Percentiles rank a stretch among this genome's conserved stretches.
phyloP scores from a whole-genome alignment of 1,140 invertebrate genomes.

The Drosophila quadrilineata region DNA sequence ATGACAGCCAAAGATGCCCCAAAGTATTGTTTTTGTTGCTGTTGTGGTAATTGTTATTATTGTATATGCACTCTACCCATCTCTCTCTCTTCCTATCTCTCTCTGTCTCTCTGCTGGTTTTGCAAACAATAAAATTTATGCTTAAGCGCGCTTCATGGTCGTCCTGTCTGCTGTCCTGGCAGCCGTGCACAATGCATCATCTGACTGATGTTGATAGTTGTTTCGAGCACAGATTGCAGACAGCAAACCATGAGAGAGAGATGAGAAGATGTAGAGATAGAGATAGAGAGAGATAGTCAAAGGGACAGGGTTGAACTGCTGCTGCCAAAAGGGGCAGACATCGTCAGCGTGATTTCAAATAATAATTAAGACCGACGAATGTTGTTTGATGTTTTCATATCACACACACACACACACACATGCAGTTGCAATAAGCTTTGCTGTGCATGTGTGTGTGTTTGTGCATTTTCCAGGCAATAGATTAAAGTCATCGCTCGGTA shows the following conservation, averaged over 20 bases:
- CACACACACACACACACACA: constrained; percentile 17
- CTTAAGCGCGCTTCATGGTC: constrained; percentile 24
- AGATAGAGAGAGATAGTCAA: background rate
- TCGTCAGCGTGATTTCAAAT: constrained; percentile 51
- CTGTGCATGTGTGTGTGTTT: background rate
- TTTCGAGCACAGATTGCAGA: constrained; percentile 30
- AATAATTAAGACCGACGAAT: constrained; percentile 55
- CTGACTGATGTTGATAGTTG: constrained; percentile 25
- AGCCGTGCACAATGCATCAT: constrained; percentile 11
- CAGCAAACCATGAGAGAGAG: background rate
- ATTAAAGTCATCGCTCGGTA: constrained; percentile 42
- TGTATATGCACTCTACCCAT: no score
- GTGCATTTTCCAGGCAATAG: constrained; percentile 37
- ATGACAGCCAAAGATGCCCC: constrained; percentile 24
- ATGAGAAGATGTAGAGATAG: no score
- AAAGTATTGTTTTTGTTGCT: background rate
- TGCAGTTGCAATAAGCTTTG: background rate
- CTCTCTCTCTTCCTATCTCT: no score
- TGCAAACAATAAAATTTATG: constrained; percentile 50
- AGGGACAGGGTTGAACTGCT: background rate
- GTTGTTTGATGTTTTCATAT: constrained; percentile 55
- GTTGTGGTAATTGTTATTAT: background rate
- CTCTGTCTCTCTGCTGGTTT: constrained; percentile 1
- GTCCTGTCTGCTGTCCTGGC: background rate
- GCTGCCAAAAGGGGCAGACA: no score